Evolutionary conservation across 2,113 vertebrate species (phyloP), one percentile per base, ranked within the genome.

Genomic region (Erpornis zantholeuca): DNA sequence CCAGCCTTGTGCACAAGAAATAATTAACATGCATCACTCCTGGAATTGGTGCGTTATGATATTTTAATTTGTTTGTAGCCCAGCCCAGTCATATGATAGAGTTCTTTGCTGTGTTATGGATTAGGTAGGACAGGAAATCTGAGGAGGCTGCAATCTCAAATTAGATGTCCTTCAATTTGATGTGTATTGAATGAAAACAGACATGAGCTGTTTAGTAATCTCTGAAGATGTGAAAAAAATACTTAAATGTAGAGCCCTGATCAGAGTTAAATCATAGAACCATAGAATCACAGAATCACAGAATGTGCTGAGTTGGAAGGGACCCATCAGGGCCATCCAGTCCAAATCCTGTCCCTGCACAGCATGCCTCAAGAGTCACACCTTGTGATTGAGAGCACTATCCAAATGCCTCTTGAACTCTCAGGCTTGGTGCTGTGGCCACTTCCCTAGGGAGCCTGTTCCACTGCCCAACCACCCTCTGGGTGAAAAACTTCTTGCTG

Each of bases 381-480:
- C 11, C 13, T 1, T 29, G 40, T 47, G 17, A 11, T 7, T 47
- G 13, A 54, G n/a, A 16, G 4, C 21, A 19, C 0, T 82, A 29
- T 35, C n/a, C 61, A 60, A 76, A 47, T 2, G 2, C 45, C 53
- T 18, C 38, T 35, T 47, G 54, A 47, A 2, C 29, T 54, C 47
- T 47, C 54, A 40, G 47, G 20, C 21, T 73, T 47, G 38, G 14
- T 60, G 4, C 53, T 68, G 13, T 38, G 86, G 12, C 24, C 10
- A 10, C 31, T 60, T n/a, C 45, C 38, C 53, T 25, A 28, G n/a
- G 20, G 38, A 75, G 24, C 16, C 52, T 27, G 20, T 27, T 68
- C 31, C 47, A 54, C 15, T 68, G 70, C 6, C n/a, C 11, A 69
- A 0, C 8, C 15, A 40, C 21, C 1, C 24, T 47, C 11, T 47